Base-by-base conservation (phyloP, 2,888 invertebrate species). In the Sisyra terminalis region DNA sequence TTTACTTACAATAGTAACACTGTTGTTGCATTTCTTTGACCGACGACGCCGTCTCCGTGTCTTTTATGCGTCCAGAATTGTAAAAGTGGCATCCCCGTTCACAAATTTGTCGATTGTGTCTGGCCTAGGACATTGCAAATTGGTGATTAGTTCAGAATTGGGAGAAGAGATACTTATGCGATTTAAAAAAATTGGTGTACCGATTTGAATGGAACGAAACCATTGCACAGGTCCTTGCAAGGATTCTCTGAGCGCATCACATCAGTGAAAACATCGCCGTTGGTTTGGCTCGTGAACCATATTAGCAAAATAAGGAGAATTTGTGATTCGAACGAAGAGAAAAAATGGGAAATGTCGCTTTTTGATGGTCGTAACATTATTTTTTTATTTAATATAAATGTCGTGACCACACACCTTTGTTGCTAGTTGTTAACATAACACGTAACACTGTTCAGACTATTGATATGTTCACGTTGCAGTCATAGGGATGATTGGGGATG, bases 181-280 rank as follows among this genome's bases (percentile, higher is more conserved):
- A 36, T n/a, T n/a, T n/a, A n/a, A n/a, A n/a, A n/a, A n/a, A n/a
- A 34, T 16, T 9, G 29, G 15, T 15, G 10, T 35, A 37, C 43
- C 43, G 43, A 31, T 11, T 31, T 18, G 13, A 34, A 29, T 5
- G 38, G 16, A 29, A 30, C 30, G 16, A 32, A 30, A 16, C 30
- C 31, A 38, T 37, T 32, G 31, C 43, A 43, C 29, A 43, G 11
- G 13, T 43, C 43, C 31, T 43, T 37, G 31, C 43, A 43, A 2
- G 17, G 29, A 16, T 43, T 31, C 2, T 24, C 24, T 4, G 43
- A 37, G 14, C 29, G 18, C 35, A 38, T 43, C 15, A 43, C 36
- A 38, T 43, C 38, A 7, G 34, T 10, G 15, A 42, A 42, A 7
- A 42, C 35, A 7, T 42, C 35, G 14, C 24, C 32, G 16, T 18